Conservation (phyloP, 2,113 vertebrate genomes). For the Thomomys bottae region DNA sequence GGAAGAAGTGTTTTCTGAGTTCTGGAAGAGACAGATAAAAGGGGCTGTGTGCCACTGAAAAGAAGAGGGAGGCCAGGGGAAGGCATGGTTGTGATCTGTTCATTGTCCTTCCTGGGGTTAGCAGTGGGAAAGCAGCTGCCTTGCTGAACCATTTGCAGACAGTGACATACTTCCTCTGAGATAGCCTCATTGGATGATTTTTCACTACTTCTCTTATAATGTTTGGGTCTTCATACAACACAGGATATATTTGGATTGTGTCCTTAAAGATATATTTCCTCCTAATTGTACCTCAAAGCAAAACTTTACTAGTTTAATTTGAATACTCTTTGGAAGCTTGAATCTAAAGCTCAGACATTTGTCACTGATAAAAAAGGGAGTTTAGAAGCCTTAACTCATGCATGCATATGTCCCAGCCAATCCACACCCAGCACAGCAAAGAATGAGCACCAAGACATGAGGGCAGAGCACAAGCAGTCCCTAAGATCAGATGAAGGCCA, state of each 20-base stretch:
- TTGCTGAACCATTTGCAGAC: not conserved
- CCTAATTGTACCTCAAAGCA: not conserved
- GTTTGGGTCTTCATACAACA: not conserved
- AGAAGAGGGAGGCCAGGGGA: not conserved
- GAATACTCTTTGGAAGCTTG: too few species aligned
- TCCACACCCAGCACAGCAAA: too few species aligned
- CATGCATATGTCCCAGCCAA: too few species aligned
- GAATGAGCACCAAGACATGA: too few species aligned
- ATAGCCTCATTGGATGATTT: not conserved
- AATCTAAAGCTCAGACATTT: not conserved
- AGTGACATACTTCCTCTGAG: not conserved
- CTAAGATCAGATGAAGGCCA: too few species aligned
- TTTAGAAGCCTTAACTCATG: not conserved
- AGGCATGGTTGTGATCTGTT: too few species aligned
- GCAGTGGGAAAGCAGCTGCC: not conserved
- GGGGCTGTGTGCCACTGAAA: not conserved
- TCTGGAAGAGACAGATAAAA: not conserved
- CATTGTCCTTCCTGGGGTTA: too few species aligned
- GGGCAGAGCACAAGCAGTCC: too few species aligned
- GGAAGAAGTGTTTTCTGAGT: slow-evolving; percentile 23
- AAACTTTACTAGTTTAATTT: not conserved
- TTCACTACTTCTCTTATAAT: not conserved
- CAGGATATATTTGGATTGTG: not conserved
- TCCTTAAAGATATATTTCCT: slow-evolving; percentile 6
- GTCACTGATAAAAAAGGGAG: not conserved